These are phyloP conservation scores for Rhineura floridana DNA, from an alignment of 2,113 vertebrate species.

Conservation along the genomic window DNA sequence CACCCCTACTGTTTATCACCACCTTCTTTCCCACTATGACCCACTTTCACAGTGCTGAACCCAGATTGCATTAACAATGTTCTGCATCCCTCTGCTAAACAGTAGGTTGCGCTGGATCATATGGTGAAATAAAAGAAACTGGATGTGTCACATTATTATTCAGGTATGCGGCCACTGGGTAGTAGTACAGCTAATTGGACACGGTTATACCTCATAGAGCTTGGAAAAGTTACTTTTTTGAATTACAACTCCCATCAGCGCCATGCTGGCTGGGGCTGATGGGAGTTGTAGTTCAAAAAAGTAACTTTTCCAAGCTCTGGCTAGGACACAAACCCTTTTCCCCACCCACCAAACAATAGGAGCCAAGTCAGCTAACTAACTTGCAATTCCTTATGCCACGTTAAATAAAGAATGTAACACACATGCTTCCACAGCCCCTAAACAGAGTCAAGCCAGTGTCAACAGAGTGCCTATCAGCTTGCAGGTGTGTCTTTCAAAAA, in stretches of 20 bases:
- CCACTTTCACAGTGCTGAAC: conserved; percentile 26
- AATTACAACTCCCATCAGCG: too few species aligned
- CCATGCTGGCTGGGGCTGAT: too few species aligned
- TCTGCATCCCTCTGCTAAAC: conserved; percentile 41
- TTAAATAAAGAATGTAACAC: neutral
- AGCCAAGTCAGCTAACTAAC: conserved; percentile 3
- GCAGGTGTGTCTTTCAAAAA: neutral
- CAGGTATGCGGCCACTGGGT: conserved; percentile 18
- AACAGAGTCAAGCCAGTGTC: neutral
- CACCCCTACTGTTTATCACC: too few species aligned
- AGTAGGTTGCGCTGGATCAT: conserved; percentile 1
- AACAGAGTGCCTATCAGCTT: neutral
- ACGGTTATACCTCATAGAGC: neutral
- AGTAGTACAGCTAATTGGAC: conserved; percentile 35
- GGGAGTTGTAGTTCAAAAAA: too few species aligned
- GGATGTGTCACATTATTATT: conserved; percentile 18
- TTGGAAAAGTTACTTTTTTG: too few species aligned
- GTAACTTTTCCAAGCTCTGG: too few species aligned
- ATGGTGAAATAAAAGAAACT: conserved; percentile 7
- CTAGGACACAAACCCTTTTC: too few species aligned
- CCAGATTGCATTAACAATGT: conserved; percentile 33
- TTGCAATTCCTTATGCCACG: neutral
- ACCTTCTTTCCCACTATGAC: conserved; percentile 14
- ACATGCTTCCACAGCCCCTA: neutral
- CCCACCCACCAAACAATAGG: conserved; percentile 1